A percentile compares a stretch with the other conserved stretches of the same genome.
phyloP scores from a whole-genome alignment of 2,888 invertebrate genomes.

The Gisinianus flammeolus region DNA sequence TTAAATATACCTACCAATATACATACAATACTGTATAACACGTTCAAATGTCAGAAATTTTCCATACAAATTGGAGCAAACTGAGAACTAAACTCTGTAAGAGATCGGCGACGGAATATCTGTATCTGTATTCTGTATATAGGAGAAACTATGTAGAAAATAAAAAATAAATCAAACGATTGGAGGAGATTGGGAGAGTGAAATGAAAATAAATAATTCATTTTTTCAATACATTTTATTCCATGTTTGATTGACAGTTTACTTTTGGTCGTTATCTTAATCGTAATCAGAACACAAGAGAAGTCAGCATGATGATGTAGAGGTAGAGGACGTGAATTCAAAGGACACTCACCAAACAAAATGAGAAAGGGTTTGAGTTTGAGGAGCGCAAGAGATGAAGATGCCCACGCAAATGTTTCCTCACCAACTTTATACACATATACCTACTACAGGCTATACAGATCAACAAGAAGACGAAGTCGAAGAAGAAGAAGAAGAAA shows the following conservation, averaged over 20 bases:
- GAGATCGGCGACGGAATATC: no score
- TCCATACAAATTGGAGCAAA: no score
- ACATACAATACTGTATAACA: no score
- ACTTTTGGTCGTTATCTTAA: slow-evolving; percentile 1
- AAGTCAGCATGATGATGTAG: neutral
- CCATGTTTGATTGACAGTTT: slow-evolving; percentile 6
- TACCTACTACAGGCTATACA: neutral
- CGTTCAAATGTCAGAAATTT: no score
- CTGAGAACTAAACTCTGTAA: no score
- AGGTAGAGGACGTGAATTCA: neutral
- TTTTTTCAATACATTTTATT: no score
- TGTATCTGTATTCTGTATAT: no score
- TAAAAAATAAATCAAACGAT: no score
- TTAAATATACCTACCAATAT: no score
- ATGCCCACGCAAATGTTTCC: slow-evolving; percentile 4
- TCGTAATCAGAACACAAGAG: slow-evolving; percentile 5
- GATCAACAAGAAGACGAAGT: neutral
- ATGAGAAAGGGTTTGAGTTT: neutral
- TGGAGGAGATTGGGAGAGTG: no score
- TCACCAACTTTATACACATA: neutral
- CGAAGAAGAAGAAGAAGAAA: neutral
- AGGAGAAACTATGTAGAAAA: no score
- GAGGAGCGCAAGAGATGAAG: neutral
- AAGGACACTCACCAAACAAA: neutral
- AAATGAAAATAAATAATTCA: no score